phyloP scores from a whole-genome alignment of 2,113 vertebrate species.

The Sylvilagus bachmani region DNA sequence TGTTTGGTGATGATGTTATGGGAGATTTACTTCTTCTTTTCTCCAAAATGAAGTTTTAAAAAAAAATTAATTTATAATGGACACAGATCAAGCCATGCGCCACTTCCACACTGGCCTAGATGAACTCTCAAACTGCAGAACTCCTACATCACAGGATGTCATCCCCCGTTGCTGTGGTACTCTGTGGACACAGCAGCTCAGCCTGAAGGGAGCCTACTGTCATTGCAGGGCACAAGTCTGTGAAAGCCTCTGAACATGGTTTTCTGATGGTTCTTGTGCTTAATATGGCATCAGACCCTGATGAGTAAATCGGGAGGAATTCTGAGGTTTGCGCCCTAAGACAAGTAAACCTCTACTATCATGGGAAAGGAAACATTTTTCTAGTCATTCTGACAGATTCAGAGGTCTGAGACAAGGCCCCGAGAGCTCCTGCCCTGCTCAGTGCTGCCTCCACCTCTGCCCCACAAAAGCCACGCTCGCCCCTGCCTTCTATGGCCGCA shows the following conservation, averaged over 20 bases:
- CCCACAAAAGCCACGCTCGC: not conserved
- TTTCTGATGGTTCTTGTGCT: not conserved
- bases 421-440: not conserved
- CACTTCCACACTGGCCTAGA: not conserved
- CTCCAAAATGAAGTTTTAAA: slow-evolving; percentile 5
- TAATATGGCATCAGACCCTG: not conserved
- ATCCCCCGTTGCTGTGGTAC: not conserved
- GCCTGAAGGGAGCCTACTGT: not conserved
- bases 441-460: too few species aligned
- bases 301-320: not conserved
- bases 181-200: not conserved
- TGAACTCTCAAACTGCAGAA: not conserved
- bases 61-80: slow-evolving; percentile 15
- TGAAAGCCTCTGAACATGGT: not conserved
- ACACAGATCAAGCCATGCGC: not conserved
- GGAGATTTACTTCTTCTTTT: not conserved
- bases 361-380: not conserved
- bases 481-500: too few species aligned
- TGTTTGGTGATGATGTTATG: not conserved
- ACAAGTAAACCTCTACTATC: not conserved
- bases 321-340: not conserved
- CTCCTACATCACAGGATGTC: not conserved
- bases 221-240: not conserved
- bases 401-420: too few species aligned
- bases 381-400: slow-evolving; percentile 1